Evolutionary conservation across 1,140 invertebrate species (phyloP).

Genomic region (Hermatobates lingyangjiaoensis): DNA sequence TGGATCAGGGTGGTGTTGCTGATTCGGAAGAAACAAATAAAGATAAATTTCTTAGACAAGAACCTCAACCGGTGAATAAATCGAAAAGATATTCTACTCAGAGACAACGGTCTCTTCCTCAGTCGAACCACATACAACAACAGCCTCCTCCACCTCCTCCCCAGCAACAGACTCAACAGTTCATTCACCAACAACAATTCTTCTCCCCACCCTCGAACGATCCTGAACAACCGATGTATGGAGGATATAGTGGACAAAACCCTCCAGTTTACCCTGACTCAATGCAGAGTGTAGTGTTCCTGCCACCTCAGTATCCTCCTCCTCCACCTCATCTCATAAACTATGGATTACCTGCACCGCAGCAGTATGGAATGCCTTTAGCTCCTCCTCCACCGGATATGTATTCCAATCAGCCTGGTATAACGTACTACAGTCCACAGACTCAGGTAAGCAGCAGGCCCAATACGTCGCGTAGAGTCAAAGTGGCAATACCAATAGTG

Average conservation of each 20-base stretch:
- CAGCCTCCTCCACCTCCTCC: constrained; percentile 1
- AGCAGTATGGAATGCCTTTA: background rate
- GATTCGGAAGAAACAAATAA: background rate
- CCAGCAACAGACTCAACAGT: background rate
- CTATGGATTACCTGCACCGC: background rate
- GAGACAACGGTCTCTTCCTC: constrained; percentile 37
- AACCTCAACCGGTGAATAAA: constrained; percentile 1
- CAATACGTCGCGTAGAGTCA: constrained; percentile 23
- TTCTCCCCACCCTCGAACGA: background rate
- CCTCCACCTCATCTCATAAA: background rate
- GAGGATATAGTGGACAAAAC: background rate
- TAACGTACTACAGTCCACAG: constrained; percentile 29
- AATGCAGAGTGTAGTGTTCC: constrained; percentile 1
- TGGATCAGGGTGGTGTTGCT: background rate
- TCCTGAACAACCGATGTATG: background rate
- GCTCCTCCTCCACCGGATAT: constrained; percentile 21
- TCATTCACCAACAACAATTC: background rate
- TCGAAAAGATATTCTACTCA: constrained; percentile 60
- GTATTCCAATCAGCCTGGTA: constrained; percentile 24
- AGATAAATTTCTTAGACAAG: constrained; percentile 5
- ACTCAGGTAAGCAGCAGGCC: constrained; percentile 21
- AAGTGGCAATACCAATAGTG: constrained; percentile 30
- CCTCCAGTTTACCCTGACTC: background rate
- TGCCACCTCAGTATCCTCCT: background rate
- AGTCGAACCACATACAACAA: constrained; percentile 13